These are phyloP conservation scores for Procambarus virginalis DNA, from an alignment of 1,140 invertebrate genomes.

Conservation along the genomic window DNA sequence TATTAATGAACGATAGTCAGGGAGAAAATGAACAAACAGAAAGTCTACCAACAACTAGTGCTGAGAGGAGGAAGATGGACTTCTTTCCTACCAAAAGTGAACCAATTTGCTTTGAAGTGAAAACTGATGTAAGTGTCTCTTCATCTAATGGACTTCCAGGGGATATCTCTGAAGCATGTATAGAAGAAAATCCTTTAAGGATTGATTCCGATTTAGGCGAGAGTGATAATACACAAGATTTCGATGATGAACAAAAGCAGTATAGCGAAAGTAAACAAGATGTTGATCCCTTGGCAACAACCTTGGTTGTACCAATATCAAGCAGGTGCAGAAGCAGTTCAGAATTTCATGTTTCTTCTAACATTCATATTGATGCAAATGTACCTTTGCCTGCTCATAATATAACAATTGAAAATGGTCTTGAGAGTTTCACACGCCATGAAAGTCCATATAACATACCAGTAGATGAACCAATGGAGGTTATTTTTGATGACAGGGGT, in stretches of 20 bases:
- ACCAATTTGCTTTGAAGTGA: constrained; percentile 23
- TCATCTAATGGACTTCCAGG: constrained; percentile 17
- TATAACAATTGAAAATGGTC: constrained; percentile 40
- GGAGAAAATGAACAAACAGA: constrained; percentile 4
- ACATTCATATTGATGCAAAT: constrained; percentile 38
- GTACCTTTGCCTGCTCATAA: constrained; percentile 40
- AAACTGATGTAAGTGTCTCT: constrained; percentile 1
- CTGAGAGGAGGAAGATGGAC: constrained; percentile 8
- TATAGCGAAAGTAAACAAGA: constrained; percentile 26
- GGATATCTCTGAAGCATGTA: constrained; percentile 19
- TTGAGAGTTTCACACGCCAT: constrained; percentile 31
- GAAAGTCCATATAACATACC: constrained; percentile 27
- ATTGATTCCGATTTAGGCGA: constrained; percentile 31
- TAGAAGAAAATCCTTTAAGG: constrained; percentile 37
- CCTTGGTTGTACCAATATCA: constrained; percentile 12
- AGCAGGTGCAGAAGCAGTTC: constrained; percentile 18
- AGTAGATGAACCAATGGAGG: constrained; percentile 47
- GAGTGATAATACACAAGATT: neutral
- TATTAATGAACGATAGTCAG: constrained; percentile 67
- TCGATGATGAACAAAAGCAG: constrained; percentile 33
- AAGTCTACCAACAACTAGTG: constrained; percentile 45
- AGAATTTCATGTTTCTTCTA: constrained; percentile 24
- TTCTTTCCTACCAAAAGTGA: constrained; percentile 22
- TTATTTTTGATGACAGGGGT: constrained; percentile 41
- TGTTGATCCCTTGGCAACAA: constrained; percentile 46